phyloP scores from a whole-genome alignment of 2,888 invertebrate species.

The Pecten maximus region DNA sequence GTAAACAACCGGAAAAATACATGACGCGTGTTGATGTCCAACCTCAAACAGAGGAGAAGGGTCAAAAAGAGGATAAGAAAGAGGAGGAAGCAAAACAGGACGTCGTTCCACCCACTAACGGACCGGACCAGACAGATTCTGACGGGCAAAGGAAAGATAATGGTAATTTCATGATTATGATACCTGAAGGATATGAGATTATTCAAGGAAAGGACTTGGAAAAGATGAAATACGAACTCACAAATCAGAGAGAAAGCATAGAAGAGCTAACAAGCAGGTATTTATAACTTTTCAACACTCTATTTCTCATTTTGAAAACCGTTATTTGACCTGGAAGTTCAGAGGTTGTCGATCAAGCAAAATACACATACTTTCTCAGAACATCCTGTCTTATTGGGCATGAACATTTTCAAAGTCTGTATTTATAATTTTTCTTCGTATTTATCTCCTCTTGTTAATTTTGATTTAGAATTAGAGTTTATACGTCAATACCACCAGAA shows the following conservation, averaged over 20 bases:
- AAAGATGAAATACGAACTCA: not conserved
- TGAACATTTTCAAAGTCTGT: too few relatives aligned
- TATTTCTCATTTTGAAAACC: too few relatives aligned
- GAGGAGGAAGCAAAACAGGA: not conserved
- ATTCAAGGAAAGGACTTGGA: not conserved
- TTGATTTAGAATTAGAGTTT: too few relatives aligned
- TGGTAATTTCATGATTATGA: not conserved
- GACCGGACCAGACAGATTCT: not conserved
- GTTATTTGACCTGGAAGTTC: too few relatives aligned
- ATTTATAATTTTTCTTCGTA: too few relatives aligned
- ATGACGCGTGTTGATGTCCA: not conserved
- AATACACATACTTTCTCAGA: too few relatives aligned
- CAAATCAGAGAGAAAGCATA: not conserved
- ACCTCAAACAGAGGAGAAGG: too few relatives aligned
- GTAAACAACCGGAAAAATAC: not conserved
- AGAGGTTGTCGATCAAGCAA: too few relatives aligned
- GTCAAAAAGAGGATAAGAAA: not conserved
- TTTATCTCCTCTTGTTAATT: too few relatives aligned
- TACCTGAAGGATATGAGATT: not conserved
- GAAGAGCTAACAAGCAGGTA: conserved; percentile 1
- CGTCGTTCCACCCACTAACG: not conserved
- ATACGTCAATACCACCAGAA: too few relatives aligned
- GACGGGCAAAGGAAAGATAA: not conserved
- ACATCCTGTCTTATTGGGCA: too few relatives aligned
- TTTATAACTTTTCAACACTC: too few relatives aligned